Percentiles rank a stretch among this genome's conserved stretches.
These are phyloP conservation scores for Parnassius apollo DNA, from an alignment of 2,888 invertebrate species.

Conservation along the genomic window DNA sequence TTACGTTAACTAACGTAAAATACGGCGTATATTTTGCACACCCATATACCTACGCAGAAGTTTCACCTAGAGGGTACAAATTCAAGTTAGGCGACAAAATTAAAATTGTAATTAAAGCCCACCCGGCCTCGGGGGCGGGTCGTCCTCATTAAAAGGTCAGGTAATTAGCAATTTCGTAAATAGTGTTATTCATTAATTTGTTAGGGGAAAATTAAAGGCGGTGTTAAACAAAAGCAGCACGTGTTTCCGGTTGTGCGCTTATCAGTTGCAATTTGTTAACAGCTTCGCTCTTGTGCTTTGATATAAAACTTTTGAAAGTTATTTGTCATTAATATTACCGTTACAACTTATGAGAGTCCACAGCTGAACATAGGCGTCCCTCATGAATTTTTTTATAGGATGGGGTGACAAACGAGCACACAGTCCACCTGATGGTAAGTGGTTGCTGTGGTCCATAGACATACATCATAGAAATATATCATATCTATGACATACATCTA, in stretches of 20 bases:
- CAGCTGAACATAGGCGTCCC: no score
- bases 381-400: no score
- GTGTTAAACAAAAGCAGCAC: slow-evolving; percentile 32
- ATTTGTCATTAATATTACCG: no score
- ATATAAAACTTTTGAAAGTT: slow-evolving; percentile 12
- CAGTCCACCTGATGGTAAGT: no score
- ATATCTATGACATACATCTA: no score
- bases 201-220: slow-evolving; percentile 48
- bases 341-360: no score
- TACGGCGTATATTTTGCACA: background rate
- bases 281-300: background rate
- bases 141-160: slow-evolving; percentile 70
- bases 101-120: slow-evolving; percentile 69
- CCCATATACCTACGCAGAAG: background rate
- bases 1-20: background rate
- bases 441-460: no score
- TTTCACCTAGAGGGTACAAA: slow-evolving; percentile 5
- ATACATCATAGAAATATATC: no score
- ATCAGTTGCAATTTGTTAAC: slow-evolving; percentile 28
- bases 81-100: slow-evolving; percentile 43
- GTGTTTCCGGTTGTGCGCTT: slow-evolving; percentile 28
- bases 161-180: slow-evolving; percentile 77
- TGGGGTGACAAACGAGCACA: no score
- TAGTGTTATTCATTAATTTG: slow-evolving; percentile 69
- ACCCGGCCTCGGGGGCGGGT: slow-evolving; percentile 47